Conservation (phyloP, 2,888 invertebrate genomes). For the Dendrolimus pini region DNA sequence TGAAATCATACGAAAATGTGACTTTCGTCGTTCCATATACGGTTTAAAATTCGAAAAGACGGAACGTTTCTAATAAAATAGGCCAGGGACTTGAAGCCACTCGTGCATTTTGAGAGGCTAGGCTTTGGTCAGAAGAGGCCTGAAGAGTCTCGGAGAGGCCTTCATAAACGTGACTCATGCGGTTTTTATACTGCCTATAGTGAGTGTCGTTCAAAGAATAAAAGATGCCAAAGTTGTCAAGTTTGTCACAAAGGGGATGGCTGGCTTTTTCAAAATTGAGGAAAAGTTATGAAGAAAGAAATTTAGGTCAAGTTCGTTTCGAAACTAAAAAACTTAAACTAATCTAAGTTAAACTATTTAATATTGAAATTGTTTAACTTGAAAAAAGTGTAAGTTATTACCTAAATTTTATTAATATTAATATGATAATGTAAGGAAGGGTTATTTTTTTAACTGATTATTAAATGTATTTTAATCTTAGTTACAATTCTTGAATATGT, state of each 20-base stretch:
- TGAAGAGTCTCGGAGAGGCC: conserved; percentile 1
- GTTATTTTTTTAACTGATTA: too few species aligned
- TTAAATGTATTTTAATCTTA: too few species aligned
- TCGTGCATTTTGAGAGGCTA: conserved; percentile 26
- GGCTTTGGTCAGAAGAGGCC: conserved; percentile 30
- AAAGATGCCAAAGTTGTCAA: not conserved
- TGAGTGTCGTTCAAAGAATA: not conserved
- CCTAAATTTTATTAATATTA: too few species aligned
- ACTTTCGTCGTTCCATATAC: not conserved
- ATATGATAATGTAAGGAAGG: too few species aligned
- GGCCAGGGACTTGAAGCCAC: conserved; percentile 33
- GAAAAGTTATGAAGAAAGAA: too few species aligned
- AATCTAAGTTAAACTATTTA: too few species aligned
- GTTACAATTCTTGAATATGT: too few species aligned
- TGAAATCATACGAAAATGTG: not conserved
- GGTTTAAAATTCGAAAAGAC: conserved; percentile 4
- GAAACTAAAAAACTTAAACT: too few species aligned
- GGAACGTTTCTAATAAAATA: conserved; percentile 34
- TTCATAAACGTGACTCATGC: conserved; percentile 1
- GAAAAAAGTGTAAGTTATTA: too few species aligned
- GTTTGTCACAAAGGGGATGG: not conserved
- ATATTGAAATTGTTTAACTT: too few species aligned
- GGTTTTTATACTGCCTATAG: not conserved
- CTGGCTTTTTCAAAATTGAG: too few species aligned
- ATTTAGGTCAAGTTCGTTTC: too few species aligned